phyloP scores from a whole-genome alignment of 2,888 invertebrate genomes.

The Notocelia uddmanniana region DNA sequence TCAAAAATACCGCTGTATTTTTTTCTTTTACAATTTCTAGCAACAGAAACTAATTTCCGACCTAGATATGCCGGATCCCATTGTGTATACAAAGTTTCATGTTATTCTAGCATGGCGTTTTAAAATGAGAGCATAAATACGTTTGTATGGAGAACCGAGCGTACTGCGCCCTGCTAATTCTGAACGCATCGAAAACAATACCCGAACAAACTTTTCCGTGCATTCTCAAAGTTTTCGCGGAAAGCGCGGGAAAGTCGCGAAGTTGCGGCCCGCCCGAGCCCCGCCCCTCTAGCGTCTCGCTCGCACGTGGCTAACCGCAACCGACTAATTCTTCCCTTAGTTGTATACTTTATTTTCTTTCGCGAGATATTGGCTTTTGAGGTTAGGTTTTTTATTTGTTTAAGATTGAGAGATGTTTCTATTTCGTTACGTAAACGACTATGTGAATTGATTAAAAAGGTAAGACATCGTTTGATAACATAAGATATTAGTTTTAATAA shows the following conservation, averaged over 20 bases:
- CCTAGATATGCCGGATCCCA: too few species aligned
- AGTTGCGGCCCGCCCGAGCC: constrained; percentile 69
- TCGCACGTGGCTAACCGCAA: constrained; percentile 73
- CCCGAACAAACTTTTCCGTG: constrained; percentile 27
- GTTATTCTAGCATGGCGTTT: too few species aligned
- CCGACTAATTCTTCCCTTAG: constrained; percentile 52
- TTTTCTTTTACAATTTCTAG: too few species aligned
- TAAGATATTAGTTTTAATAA: not conserved
- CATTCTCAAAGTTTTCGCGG: constrained; percentile 48
- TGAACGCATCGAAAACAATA: constrained; percentile 29
- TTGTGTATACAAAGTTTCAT: too few species aligned
- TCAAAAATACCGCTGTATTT: too few species aligned
- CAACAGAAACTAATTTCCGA: too few species aligned
- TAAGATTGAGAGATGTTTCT: not conserved
- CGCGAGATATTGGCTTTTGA: constrained; percentile 3
- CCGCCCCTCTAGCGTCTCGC: constrained; percentile 56
- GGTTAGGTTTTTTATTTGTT: not conserved
- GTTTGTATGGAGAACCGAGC: too few species aligned
- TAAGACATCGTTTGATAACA: not conserved
- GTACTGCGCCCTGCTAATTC: too few species aligned
- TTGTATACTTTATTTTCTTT: constrained; percentile 31
- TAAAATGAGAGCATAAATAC: too few species aligned
- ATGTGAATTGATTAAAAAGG: not conserved
- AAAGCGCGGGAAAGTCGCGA: constrained; percentile 79
- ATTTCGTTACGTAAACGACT: not conserved